phyloP scores from a whole-genome alignment of 2,888 invertebrate genomes.

The Antheraea yamamai region DNA sequence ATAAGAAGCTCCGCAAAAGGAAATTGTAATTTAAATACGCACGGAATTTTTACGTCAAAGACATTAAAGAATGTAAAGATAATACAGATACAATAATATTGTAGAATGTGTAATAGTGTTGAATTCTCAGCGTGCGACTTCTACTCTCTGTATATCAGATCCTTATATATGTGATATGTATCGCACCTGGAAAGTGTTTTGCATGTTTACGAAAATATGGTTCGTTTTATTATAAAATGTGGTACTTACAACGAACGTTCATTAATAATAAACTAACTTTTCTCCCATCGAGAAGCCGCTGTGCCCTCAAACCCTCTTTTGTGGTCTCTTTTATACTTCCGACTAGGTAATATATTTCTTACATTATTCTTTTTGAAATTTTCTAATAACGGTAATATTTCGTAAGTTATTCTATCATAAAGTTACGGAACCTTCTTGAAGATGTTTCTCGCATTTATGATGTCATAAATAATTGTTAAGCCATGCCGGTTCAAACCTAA shows the following conservation, averaged over 20 bases:
- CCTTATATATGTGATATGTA: no score
- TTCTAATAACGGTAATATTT: not conserved
- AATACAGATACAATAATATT: no score
- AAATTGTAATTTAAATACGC: no score
- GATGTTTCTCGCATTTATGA: not conserved
- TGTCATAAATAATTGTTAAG: not conserved
- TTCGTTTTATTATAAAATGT: not conserved
- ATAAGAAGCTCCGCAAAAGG: no score
- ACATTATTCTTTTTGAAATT: not conserved
- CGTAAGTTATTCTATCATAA: not conserved
- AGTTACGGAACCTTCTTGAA: not conserved
- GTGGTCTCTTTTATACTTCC: not conserved
- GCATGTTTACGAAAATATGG: not conserved
- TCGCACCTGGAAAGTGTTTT: not conserved
- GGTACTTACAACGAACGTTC: not conserved
- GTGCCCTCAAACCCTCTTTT: not conserved
- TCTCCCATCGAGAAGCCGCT: not conserved
- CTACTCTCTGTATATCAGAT: no score
- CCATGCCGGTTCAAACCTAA: not conserved
- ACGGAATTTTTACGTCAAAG: no score
- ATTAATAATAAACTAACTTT: not conserved
- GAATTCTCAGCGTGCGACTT: no score
- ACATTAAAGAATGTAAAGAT: no score
- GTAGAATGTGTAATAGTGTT: no score
- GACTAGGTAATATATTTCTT: not conserved